Percentiles rank a stretch among this genome's conserved stretches.
Evolutionary conservation across 2,113 vertebrate species (phyloP).

Genomic region (Corythoichthys haematopterus): DNA sequence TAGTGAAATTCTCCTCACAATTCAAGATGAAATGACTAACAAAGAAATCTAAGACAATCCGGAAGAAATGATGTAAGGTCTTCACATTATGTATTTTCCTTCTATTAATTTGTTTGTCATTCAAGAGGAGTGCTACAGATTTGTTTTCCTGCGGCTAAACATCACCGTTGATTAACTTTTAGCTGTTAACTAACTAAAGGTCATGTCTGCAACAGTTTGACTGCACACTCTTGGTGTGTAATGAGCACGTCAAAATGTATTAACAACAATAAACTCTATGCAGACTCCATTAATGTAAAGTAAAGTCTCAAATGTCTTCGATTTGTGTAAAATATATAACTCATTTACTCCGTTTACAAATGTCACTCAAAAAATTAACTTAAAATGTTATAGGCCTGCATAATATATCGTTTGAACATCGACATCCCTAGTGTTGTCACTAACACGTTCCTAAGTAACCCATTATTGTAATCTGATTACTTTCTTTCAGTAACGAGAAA

Average conservation of each 20-base stretch:
- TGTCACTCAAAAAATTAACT: too few species aligned
- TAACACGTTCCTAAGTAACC: too few species aligned
- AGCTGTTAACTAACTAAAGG: not conserved
- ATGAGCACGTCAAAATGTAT: not conserved
- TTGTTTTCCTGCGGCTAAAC: not conserved
- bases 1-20: not conserved
- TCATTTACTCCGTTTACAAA: too few species aligned
- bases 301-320: not conserved
- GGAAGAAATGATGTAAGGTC: not conserved
- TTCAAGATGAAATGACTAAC: not conserved
- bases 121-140: not conserved
- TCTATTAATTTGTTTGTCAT: not conserved
- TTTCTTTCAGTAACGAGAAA: too few species aligned
- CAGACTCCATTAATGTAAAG: not conserved
- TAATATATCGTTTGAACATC: too few species aligned
- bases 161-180: not conserved
- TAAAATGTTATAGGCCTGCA: too few species aligned
- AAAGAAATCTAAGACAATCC: not conserved
- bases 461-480: too few species aligned
- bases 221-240: not conserved
- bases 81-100: not conserved
- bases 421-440: too few species aligned
- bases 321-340: not conserved
- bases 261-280: not conserved
- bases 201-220: conserved; percentile 1